Percentiles rank a stretch among this genome's conserved stretches.
These are phyloP conservation scores for Babyrousa celebensis DNA, from an alignment of 2,797 vertebrate species.

Conservation along the genomic window DNA sequence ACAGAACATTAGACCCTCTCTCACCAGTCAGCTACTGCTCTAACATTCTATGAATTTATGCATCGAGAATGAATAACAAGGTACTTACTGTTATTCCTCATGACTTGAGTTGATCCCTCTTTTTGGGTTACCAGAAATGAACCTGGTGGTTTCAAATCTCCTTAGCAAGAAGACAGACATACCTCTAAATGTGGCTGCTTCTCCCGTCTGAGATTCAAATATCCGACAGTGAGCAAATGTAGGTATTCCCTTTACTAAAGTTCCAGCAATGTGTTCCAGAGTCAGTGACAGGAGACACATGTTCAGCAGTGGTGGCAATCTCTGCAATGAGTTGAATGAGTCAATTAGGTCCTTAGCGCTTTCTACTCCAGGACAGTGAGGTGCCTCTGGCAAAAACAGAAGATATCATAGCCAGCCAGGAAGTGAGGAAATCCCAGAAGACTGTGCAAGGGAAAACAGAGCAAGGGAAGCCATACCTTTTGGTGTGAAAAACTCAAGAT, in stretches of 20 bases:
- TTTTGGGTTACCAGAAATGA: neutral
- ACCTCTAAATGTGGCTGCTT: neutral
- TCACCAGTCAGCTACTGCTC: neutral
- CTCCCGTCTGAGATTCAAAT: neutral
- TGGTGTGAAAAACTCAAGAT: slow-evolving; percentile 1
- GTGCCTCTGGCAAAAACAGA: slow-evolving; percentile 23
- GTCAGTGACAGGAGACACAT: neutral
- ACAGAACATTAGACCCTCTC: neutral
- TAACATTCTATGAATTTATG: neutral
- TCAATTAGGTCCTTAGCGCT: neutral
- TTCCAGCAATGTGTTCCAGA: slow-evolving; percentile 15
- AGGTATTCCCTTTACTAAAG: neutral
- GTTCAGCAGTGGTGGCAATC: neutral
- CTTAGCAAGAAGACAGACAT: neutral
- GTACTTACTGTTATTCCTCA: neutral
- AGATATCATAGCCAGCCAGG: neutral
- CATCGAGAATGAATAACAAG: neutral
- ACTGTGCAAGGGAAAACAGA: neutral
- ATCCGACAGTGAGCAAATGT: neutral
- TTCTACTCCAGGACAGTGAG: slow-evolving; percentile 41
- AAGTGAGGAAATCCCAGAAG: neutral
- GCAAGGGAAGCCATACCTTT: neutral
- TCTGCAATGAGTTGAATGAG: neutral
- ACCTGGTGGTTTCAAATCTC: neutral
- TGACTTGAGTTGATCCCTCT: neutral